Base-by-base conservation (phyloP, 2,797 vertebrate species). In the Yasuhikotakia modesta region DNA sequence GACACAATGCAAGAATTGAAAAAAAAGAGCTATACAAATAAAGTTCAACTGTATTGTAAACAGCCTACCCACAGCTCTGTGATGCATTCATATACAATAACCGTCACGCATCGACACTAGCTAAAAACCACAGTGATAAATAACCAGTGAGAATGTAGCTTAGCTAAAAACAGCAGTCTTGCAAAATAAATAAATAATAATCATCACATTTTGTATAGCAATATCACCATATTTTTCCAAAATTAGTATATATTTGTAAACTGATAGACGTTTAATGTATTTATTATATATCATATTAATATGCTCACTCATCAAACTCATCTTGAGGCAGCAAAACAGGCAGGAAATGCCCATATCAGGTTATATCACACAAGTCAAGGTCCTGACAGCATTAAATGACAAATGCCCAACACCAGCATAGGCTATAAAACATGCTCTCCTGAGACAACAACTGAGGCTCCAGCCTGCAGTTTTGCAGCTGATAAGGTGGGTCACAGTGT, bases 401-500 rank as follows among this genome's bases (percentile, higher is more conserved):
- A 83, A 85, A 86, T 79, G 85, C 79, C 82, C 79, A 79, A 82
- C 83, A 79, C 50, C 60, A 69, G 79, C 52, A 70, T 50, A 76
- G 76, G 77, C 72, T 78, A 73, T 73, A 84, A 86, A 86, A 81
- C 87, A 82, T 67, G 80, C 70, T 74, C 65, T 82, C 82, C 53
- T 73, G 48, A 84, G 84, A 85, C 85, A 80, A 82, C 79, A 84
- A 83, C 86, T 88, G 73, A 71, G 88, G 85, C 88, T 84, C 83
- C 83, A 68, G 82, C 87, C 87, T 84, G 77, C 85, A 70, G 70
- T 82, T 74, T 72, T 77, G 55, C 70, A 80, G 83, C 86, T 87
- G 90, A 91, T 93, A 92, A 93, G 88, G 86, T 82, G 79, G 87
- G 86, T 80, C 88, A 81, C 84, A 82, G 87, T 80, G 80, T 90